Conservation (phyloP, 2,888 invertebrate species). For the Amphiduros pacificus region DNA sequence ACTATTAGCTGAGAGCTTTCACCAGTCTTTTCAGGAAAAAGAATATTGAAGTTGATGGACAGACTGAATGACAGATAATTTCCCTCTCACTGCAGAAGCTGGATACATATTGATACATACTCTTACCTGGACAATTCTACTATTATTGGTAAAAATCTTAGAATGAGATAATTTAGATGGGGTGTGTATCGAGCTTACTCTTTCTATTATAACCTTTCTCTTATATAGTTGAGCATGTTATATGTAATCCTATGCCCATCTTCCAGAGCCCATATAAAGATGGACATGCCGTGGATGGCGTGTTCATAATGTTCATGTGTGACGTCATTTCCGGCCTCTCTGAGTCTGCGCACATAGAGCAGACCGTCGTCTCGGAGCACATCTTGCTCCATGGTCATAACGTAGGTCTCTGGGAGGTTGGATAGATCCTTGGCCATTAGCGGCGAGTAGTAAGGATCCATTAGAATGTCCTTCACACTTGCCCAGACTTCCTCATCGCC, state of each 20-base stretch:
- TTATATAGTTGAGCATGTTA: too few relatives aligned
- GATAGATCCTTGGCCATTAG: constrained; percentile 36
- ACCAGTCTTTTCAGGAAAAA: too few relatives aligned
- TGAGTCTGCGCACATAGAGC: constrained; percentile 37
- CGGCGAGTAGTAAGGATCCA: constrained; percentile 43
- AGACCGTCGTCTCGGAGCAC: constrained; percentile 42
- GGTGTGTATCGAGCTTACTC: too few relatives aligned
- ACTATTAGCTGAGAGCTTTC: too few relatives aligned
- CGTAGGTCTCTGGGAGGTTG: constrained; percentile 36
- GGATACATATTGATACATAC: too few relatives aligned
- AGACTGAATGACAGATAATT: too few relatives aligned
- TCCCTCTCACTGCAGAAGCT: too few relatives aligned
- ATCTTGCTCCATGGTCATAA: constrained; percentile 43
- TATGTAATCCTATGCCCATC: constrained; percentile 1
- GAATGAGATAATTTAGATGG: too few relatives aligned
- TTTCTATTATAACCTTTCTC: too few relatives aligned
- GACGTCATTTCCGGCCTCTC: constrained; percentile 24
- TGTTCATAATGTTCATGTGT: constrained; percentile 1
- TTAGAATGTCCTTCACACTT: not conserved
- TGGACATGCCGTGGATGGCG: constrained; percentile 7
- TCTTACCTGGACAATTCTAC: too few relatives aligned
- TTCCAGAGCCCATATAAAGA: not conserved
- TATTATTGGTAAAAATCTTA: too few relatives aligned
- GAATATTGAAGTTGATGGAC: too few relatives aligned
- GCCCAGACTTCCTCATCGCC: not conserved